Evolutionary conservation across 2,888 invertebrate genomes (phyloP).

Genomic region (Trachelus troglodyta): DNA sequence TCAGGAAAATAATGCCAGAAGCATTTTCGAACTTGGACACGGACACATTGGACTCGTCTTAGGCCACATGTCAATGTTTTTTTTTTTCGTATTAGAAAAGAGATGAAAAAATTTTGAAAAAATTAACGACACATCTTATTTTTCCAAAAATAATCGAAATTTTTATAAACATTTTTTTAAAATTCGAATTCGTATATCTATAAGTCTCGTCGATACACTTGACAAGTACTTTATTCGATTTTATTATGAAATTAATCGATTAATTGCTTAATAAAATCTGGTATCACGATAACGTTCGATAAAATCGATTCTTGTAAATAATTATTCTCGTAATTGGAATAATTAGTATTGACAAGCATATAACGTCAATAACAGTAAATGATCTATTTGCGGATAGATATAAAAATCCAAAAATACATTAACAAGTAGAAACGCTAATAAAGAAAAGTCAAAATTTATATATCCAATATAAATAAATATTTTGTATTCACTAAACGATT

Average conservation of each 20-base stretch:
- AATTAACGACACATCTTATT: not conserved
- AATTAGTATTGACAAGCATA: not conserved
- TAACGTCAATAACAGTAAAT: not conserved
- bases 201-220: not conserved
- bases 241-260: constrained; percentile 36
- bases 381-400: not conserved
- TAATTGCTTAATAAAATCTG: constrained; percentile 23
- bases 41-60: not conserved
- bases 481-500: not conserved
- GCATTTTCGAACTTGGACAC: not conserved
- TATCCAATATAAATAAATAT: not conserved
- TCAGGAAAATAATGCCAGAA: constrained; percentile 26
- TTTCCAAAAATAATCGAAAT: not conserved
- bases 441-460: not conserved
- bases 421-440: not conserved
- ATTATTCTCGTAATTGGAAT: not conserved
- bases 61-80: not conserved
- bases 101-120: not conserved
- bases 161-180: too few species aligned
- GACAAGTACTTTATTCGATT: not conserved
- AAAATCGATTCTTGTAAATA: not conserved
- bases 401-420: not conserved
- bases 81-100: not conserved
- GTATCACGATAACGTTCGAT: not conserved
- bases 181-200: too few species aligned